These are phyloP conservation scores for Hirudo medicinalis DNA, from an alignment of 1,140 invertebrate genomes.

Conservation along the genomic window DNA sequence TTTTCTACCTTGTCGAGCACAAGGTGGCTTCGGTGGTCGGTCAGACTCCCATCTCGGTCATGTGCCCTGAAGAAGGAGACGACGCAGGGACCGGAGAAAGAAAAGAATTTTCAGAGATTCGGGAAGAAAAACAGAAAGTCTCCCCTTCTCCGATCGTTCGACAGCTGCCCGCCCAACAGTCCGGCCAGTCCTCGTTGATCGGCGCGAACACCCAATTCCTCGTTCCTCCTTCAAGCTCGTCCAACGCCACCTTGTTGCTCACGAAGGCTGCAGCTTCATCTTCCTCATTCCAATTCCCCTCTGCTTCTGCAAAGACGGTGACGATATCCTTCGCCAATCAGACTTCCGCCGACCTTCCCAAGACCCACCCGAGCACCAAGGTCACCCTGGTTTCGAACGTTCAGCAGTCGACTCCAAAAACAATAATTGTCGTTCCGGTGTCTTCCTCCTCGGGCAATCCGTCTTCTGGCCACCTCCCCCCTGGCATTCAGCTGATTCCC, in stretches of 20 bases:
- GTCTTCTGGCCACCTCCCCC: too few species aligned
- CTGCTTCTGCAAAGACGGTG: too few species aligned
- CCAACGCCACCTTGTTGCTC: not conserved
- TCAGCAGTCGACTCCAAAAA: too few species aligned
- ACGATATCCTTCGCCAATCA: too few species aligned
- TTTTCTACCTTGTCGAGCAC: slow-evolving; percentile 96
- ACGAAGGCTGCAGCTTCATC: not conserved
- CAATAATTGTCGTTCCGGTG: too few species aligned
- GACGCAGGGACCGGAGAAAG: slow-evolving; percentile 20
- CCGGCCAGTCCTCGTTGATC: not conserved
- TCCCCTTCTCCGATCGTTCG: not conserved
- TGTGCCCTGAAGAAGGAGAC: slow-evolving; percentile 47
- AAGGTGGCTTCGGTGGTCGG: slow-evolving; percentile 78
- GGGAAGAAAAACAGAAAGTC: not conserved
- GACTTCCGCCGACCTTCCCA: too few species aligned
- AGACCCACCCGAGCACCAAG: too few species aligned
- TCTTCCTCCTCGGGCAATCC: too few species aligned
- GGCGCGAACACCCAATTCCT: not conserved
- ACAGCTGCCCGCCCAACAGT: too few species aligned
- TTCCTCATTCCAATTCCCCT: too few species aligned
- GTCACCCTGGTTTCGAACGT: too few species aligned
- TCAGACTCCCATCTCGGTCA: slow-evolving; percentile 83
- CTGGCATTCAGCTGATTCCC: too few species aligned
- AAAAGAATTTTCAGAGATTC: not conserved
- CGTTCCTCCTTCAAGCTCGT: not conserved